A percentile compares a stretch with the other conserved stretches of the same genome.
These are phyloP conservation scores for Latrodectus geometricus DNA, from an alignment of 1,140 invertebrate species.

Conservation along the genomic window DNA sequence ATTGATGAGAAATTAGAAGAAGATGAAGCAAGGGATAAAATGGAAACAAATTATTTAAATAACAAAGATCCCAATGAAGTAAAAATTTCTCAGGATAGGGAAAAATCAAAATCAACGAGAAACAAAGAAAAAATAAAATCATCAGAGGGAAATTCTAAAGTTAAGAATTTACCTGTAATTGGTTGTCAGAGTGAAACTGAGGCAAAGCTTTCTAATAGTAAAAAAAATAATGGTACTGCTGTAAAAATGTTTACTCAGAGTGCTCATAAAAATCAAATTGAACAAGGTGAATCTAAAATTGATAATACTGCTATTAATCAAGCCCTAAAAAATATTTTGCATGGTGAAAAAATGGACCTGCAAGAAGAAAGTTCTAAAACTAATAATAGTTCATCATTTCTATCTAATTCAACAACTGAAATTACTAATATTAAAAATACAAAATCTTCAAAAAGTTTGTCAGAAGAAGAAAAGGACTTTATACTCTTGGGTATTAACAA, in stretches of 20 bases:
- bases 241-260: not conserved
- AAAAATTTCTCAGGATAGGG: not conserved
- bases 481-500: constrained; percentile 30
- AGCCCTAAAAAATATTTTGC: not conserved
- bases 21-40: not conserved
- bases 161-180: not conserved
- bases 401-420: not conserved
- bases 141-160: not conserved
- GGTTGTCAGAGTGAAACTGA: not conserved
- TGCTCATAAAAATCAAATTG: not conserved
- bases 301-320: not conserved
- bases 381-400: not conserved
- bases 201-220: not conserved
- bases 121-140: too few relatives aligned
- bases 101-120: not conserved
- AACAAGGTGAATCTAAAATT: not conserved
- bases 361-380: not conserved
- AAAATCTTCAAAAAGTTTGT: not conserved
- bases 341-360: not conserved
- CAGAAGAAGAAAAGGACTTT: constrained; percentile 53
- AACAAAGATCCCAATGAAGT: not conserved
- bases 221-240: not conserved
- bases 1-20: not conserved
- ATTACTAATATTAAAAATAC: not conserved
- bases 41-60: not conserved